Percentiles rank a stretch among this genome's conserved stretches.
Evolutionary conservation across 2,113 vertebrate species (phyloP).

Genomic region (Triplophysa rosa): DNA sequence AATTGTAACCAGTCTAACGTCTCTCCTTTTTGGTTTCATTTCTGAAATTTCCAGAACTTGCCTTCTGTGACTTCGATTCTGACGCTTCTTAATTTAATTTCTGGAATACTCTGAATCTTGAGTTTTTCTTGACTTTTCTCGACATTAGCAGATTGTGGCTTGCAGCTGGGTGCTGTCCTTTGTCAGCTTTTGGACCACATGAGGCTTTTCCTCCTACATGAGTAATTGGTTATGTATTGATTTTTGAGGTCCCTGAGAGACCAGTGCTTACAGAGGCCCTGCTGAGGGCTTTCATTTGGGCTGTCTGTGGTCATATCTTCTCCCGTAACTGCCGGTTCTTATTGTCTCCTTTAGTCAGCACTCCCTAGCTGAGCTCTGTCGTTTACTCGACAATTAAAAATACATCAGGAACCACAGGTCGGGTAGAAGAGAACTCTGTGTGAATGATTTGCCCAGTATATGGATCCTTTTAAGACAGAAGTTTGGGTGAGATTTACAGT

Average conservation of each 20-base stretch:
- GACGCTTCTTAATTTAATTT: too few relatives aligned
- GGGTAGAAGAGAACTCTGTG: neutral
- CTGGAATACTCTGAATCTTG: neutral
- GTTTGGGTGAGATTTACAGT: too few relatives aligned
- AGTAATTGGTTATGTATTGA: constrained; percentile 64
- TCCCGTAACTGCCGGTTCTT: constrained; percentile 55
- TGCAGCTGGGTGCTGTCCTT: neutral
- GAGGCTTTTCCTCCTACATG: constrained; percentile 28
- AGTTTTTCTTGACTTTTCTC: neutral
- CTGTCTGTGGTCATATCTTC: constrained; percentile 56
- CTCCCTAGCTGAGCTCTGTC: constrained; percentile 31
- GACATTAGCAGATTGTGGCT: constrained; percentile 16
- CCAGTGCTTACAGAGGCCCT: constrained; percentile 32
- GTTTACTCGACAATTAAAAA: constrained; percentile 53
- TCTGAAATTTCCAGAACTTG: neutral
- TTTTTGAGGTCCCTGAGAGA: constrained; percentile 39
- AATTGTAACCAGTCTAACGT: too few relatives aligned
- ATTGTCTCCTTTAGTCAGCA: constrained; percentile 48
- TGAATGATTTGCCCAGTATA: constrained; percentile 1
- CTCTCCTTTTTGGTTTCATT: too few relatives aligned
- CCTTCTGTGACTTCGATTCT: neutral
- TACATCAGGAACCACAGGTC: constrained; percentile 29
- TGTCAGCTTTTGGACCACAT: constrained; percentile 10
- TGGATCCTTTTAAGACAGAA: too few relatives aligned
- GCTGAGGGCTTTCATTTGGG: constrained; percentile 20